Conservation (phyloP, 2,113 vertebrate genomes). For the Argyrosomus japonicus region DNA sequence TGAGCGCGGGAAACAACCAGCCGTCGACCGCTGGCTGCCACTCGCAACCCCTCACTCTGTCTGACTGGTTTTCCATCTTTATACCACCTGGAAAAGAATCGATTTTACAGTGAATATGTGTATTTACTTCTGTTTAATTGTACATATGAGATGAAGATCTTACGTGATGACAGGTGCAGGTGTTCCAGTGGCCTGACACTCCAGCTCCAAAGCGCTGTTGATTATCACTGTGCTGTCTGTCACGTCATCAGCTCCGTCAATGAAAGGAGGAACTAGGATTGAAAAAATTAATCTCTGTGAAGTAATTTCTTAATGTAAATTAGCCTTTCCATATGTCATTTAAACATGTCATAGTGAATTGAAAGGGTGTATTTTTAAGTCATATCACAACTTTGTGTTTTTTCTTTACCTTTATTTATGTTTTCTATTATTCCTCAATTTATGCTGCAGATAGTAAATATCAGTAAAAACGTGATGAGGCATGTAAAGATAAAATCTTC, state of each 20-base stretch:
- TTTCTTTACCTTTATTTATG: neutral
- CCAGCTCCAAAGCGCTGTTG: constrained; percentile 89
- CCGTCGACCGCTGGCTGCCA: constrained; percentile 87
- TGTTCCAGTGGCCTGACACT: constrained; percentile 89
- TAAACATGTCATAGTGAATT: neutral
- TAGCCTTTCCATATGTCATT: neutral
- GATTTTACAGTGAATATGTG: neutral
- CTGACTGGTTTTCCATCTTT: constrained; percentile 88
- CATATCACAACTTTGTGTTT: neutral
- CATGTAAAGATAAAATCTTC: neutral
- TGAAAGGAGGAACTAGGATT: constrained; percentile 88
- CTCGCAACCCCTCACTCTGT: constrained; percentile 82
- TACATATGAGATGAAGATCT: constrained; percentile 58
- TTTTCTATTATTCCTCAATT: neutral
- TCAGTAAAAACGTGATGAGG: neutral
- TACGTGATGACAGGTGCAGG: constrained; percentile 91
- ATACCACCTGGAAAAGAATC: constrained; percentile 87
- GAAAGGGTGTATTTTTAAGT: neutral
- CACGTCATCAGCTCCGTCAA: constrained; percentile 87
- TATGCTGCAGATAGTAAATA: neutral
- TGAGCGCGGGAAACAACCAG: constrained; percentile 89
- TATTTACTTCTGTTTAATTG: neutral
- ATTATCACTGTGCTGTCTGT: constrained; percentile 87
- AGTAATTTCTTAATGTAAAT: neutral
- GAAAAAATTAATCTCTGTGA: constrained; percentile 16